These are phyloP conservation scores for Drosophila kambysellisi DNA, from an alignment of 2,888 invertebrate genomes.

Conservation along the genomic window DNA sequence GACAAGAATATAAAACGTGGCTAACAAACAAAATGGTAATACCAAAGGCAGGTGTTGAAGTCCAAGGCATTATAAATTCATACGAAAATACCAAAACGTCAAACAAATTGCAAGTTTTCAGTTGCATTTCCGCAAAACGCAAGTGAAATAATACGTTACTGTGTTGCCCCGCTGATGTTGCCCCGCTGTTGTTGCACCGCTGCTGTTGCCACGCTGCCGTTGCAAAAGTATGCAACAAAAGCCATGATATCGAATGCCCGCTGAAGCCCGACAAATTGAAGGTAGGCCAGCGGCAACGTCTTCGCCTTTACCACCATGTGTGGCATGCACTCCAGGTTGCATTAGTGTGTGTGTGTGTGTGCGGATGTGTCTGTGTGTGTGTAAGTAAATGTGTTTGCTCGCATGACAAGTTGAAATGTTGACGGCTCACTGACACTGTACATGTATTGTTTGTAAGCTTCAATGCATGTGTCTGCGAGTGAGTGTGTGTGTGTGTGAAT, in stretches of 20 bases:
- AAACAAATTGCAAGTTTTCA: constrained; percentile 79
- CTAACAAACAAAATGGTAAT: constrained; percentile 38
- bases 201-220: background rate
- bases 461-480: constrained; percentile 22
- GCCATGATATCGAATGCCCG: constrained; percentile 57
- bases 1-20: constrained; percentile 38
- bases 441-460: constrained; percentile 18
- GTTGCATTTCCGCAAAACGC: constrained; percentile 79
- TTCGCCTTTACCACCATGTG: constrained; percentile 41
- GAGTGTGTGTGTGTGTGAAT: constrained; percentile 29
- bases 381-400: constrained; percentile 54
- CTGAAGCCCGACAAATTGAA: constrained; percentile 73
- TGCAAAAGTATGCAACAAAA: constrained; percentile 69
- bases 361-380: constrained; percentile 18
- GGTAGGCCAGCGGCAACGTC: constrained; percentile 68
- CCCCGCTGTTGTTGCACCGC: background rate
- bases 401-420: constrained; percentile 79
- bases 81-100: constrained; percentile 75
- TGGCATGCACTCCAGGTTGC: background rate
- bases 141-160: constrained; percentile 74
- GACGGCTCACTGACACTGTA: constrained; percentile 73
- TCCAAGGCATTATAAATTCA: constrained; percentile 73
- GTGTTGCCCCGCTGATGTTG: background rate
- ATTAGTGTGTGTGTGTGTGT: background rate
- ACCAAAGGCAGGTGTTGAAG: constrained; percentile 72